Percentiles rank a stretch among this genome's conserved stretches.
Conservation (phyloP, 1,140 invertebrate genomes). For the Drosophila bipectinata region DNA sequence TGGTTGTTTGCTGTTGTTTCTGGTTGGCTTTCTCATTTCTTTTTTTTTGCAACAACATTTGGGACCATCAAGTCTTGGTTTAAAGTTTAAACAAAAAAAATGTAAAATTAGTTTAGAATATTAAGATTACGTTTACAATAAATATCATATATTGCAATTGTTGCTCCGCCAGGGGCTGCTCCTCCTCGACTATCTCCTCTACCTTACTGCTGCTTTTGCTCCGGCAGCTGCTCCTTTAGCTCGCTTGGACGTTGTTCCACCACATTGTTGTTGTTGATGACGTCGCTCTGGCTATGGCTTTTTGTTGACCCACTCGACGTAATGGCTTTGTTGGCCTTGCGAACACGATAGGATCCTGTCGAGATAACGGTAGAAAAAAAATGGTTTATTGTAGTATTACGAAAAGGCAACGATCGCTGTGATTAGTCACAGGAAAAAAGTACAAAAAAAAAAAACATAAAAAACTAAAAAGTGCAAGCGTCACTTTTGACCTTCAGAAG, state of each 20-base stretch:
- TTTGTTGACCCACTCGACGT: conserved; percentile 42
- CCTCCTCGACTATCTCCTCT: neutral
- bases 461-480: conserved; percentile 46
- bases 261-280: conserved; percentile 39
- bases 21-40: conserved; percentile 21
- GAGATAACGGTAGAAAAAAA: conserved; percentile 9
- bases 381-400: neutral
- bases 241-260: conserved; percentile 48
- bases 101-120: conserved; percentile 64
- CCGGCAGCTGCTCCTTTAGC: conserved; percentile 16
- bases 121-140: conserved; percentile 64
- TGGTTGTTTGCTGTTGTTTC: conserved; percentile 38
- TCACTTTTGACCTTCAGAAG: conserved; percentile 59
- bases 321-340: conserved; percentile 43
- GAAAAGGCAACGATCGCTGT: neutral
- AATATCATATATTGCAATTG: conserved; percentile 74
- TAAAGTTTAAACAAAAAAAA: conserved; percentile 50
- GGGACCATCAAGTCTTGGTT: conserved; percentile 48
- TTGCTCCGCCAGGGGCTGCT: conserved; percentile 30
- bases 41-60: conserved; percentile 42
- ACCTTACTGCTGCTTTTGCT: conserved; percentile 9
- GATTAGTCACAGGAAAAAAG: conserved; percentile 35
- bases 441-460: neutral
- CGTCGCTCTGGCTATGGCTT: conserved; percentile 7
- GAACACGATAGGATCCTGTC: conserved; percentile 39